Conservation (phyloP, 2,113 vertebrate genomes). For the Zeus faber region DNA sequence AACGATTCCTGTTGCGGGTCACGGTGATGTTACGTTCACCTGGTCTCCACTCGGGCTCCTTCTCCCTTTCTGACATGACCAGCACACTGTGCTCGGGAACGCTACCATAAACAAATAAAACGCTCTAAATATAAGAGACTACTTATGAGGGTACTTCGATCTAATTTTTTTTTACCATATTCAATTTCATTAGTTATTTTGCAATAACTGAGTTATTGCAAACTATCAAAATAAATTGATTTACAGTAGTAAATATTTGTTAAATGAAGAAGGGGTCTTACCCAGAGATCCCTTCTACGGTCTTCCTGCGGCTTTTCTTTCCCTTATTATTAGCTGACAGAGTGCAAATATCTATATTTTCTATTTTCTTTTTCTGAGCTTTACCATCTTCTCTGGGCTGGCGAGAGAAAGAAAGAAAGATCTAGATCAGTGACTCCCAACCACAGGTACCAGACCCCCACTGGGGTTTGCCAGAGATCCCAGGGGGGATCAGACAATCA, state of each 20-base stretch:
- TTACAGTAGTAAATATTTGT: not conserved
- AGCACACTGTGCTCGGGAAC: slow-evolving; percentile 76
- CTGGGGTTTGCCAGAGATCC: too few relatives aligned
- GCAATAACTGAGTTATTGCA: too few relatives aligned
- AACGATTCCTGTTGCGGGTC: slow-evolving; percentile 74
- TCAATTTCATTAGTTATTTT: not conserved
- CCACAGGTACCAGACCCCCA: too few relatives aligned
- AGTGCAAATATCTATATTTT: slow-evolving; percentile 76
- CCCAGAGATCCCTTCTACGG: slow-evolving; percentile 60
- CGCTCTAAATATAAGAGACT: too few relatives aligned
- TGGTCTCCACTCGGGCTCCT: slow-evolving; percentile 76
- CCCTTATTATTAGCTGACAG: slow-evolving; percentile 82
- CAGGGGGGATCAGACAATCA: too few relatives aligned
- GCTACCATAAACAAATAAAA: slow-evolving; percentile 66
- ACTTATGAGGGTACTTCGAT: too few relatives aligned
- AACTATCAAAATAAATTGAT: too few relatives aligned
- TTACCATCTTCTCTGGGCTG: slow-evolving; percentile 73
- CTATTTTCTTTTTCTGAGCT: slow-evolving; percentile 80
- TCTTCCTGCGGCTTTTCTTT: slow-evolving; percentile 87
- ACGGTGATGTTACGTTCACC: slow-evolving; percentile 61
- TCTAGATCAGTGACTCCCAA: too few relatives aligned
- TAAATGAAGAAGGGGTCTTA: slow-evolving; percentile 25
- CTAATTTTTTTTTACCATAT: too few relatives aligned
- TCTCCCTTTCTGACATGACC: slow-evolving; percentile 75
- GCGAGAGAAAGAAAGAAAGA: too few relatives aligned